Evolutionary conservation across 2,797 vertebrate genomes (phyloP).

Genomic region (Salarias fasciatus): DNA sequence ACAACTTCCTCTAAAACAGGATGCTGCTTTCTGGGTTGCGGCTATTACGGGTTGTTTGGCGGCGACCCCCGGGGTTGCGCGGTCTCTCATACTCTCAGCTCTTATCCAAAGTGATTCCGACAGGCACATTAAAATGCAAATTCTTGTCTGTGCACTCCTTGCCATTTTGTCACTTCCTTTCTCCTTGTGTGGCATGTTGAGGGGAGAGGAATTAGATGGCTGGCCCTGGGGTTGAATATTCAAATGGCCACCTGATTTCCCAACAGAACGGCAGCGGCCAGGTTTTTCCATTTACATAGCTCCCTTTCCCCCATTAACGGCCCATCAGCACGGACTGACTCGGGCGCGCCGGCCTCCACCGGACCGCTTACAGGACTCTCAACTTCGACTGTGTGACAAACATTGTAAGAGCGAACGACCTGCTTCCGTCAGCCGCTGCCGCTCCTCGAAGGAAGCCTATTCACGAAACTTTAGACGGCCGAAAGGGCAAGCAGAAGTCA

Average conservation of each 20-base stretch:
- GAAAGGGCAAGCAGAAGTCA: slow-evolving; percentile 28
- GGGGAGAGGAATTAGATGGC: slow-evolving; percentile 89
- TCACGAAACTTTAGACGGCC: slow-evolving; percentile 34
- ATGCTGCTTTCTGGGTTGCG: slow-evolving; percentile 63
- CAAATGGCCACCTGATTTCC: slow-evolving; percentile 81
- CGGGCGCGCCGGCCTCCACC: slow-evolving; percentile 26
- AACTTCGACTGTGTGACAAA: slow-evolving; percentile 25
- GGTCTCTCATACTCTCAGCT: slow-evolving; percentile 61
- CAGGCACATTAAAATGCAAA: slow-evolving; percentile 94
- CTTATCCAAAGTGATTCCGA: slow-evolving; percentile 82
- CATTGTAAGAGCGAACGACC: slow-evolving; percentile 16
- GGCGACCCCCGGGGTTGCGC: slow-evolving; percentile 66
- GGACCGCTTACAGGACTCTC: slow-evolving; percentile 39
- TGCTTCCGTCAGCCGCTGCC: slow-evolving; percentile 3
- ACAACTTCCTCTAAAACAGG: slow-evolving; percentile 53
- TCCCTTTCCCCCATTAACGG: slow-evolving; percentile 63
- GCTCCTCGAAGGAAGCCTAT: slow-evolving; percentile 1
- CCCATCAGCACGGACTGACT: slow-evolving; percentile 58
- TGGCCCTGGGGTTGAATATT: slow-evolving; percentile 85
- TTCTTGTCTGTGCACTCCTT: slow-evolving; percentile 84
- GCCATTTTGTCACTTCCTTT: slow-evolving; percentile 89
- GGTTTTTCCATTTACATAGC: slow-evolving; percentile 67
- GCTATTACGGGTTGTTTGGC: slow-evolving; percentile 71
- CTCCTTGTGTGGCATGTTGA: slow-evolving; percentile 78
- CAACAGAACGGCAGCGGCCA: slow-evolving; percentile 61